phyloP scores from a whole-genome alignment of 35 echinoderm and acorn worm species.

The Apostichopus japonicus region DNA sequence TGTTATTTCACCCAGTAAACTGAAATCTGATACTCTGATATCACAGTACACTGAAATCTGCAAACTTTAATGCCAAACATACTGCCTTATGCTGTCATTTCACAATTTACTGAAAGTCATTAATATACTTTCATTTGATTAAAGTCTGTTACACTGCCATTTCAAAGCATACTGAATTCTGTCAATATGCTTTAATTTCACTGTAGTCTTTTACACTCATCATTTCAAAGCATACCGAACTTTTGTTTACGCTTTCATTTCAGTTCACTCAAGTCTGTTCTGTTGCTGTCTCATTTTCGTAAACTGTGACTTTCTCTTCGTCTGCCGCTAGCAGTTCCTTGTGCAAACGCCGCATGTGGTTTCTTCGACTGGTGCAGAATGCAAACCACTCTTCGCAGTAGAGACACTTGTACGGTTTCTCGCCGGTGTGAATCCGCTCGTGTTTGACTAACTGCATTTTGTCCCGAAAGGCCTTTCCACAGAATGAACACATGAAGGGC shows the following conservation, averaged over 20 bases:
- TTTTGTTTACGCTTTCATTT: background rate
- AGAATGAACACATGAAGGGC: constrained; percentile 51
- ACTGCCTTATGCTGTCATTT: too few species aligned
- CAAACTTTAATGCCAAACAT: too few species aligned
- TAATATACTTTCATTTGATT: too few species aligned
- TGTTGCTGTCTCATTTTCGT: background rate
- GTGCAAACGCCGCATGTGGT: constrained; percentile 4
- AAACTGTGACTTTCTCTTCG: background rate
- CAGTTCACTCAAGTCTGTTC: background rate
- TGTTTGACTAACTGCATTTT: constrained; percentile 42
- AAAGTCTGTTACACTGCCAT: too few species aligned
- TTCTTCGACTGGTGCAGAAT: background rate
- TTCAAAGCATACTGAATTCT: too few species aligned
- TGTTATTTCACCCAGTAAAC: too few species aligned
- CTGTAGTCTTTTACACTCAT: too few species aligned
- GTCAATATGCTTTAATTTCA: too few species aligned
- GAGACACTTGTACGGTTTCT: constrained; percentile 35
- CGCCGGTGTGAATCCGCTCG: constrained; percentile 53
- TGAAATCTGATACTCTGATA: too few species aligned
- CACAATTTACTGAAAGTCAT: too few species aligned
- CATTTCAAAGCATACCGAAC: too few species aligned
- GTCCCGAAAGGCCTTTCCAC: constrained; percentile 11
- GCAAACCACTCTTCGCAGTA: constrained; percentile 51
- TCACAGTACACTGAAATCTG: too few species aligned
- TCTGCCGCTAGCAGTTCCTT: background rate